These are phyloP conservation scores for Vulpes ferrilata DNA, from an alignment of 2,113 vertebrate species.

Conservation along the genomic window DNA sequence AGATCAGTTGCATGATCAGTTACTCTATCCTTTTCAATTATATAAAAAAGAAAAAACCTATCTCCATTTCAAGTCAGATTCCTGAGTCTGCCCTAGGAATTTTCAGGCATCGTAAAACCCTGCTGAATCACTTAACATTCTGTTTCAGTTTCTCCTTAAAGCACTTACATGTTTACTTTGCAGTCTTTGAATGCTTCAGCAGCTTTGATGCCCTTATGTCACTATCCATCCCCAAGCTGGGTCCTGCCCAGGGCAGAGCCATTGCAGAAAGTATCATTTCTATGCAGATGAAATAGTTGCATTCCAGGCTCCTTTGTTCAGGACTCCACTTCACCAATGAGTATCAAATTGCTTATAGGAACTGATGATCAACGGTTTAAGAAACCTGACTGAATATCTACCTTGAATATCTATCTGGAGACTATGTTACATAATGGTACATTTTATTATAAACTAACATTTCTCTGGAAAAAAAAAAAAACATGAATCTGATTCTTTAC, in stretches of 20 bases:
- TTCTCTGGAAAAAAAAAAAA: neutral
- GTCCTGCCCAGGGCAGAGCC: conserved; percentile 16
- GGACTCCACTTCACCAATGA: neutral
- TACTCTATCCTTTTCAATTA: conserved; percentile 18
- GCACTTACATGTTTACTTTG: conserved; percentile 64
- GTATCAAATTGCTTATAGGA: neutral
- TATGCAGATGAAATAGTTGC: conserved; percentile 20
- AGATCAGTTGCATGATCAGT: neutral
- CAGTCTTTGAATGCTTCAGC: conserved; percentile 51
- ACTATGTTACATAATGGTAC: neutral
- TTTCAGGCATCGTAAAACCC: conserved; percentile 40
- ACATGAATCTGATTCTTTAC: neutral
- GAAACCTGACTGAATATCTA: neutral
- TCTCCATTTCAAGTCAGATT: neutral
- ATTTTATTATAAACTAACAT: neutral
- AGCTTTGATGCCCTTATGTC: conserved; percentile 56
- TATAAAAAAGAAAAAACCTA: neutral
- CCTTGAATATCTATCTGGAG: neutral
- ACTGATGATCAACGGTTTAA: conserved; percentile 12
- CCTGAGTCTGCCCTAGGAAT: neutral
- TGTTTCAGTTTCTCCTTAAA: conserved; percentile 59
- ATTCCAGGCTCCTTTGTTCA: neutral
- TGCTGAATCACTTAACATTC: conserved; percentile 67
- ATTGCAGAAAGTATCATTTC: neutral
- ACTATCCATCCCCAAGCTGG: neutral